These are phyloP conservation scores for Glossosoma conforme DNA, from an alignment of 1,140 invertebrate genomes.

Conservation along the genomic window DNA sequence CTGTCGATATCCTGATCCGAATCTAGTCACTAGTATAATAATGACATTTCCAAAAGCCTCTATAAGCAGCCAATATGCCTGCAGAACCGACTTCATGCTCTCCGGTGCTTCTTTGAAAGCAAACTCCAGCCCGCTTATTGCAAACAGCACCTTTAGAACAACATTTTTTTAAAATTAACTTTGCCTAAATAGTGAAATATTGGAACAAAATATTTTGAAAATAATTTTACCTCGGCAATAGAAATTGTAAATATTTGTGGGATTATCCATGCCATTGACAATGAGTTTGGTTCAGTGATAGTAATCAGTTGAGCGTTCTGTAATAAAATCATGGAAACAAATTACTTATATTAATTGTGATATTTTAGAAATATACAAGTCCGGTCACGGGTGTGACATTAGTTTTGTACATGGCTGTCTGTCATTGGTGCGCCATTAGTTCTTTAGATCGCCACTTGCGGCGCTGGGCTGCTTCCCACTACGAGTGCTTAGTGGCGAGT, in stretches of 20 bases:
- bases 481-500: no score
- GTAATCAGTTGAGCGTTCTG: constrained; percentile 37
- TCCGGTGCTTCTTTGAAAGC: constrained; percentile 84
- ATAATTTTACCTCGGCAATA: constrained; percentile 49
- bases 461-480: no score
- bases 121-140: constrained; percentile 87
- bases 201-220: neutral
- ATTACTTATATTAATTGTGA: neutral
- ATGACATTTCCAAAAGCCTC: constrained; percentile 88
- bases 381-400: no score
- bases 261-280: constrained; percentile 71
- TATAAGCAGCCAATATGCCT: constrained; percentile 85
- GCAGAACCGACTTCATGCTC: constrained; percentile 90
- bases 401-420: no score
- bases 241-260: constrained; percentile 82
- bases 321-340: constrained; percentile 27
- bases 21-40: constrained; percentile 50
- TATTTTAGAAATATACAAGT: no score
- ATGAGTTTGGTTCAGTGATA: constrained; percentile 59
- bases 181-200: neutral
- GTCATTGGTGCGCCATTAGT: no score
- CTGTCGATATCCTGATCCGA: constrained; percentile 36
- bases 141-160: constrained; percentile 73
- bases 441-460: no score
- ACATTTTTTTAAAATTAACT: neutral